Evolutionary conservation across 2,113 vertebrate species (phyloP).

Genomic region (Mionectes macconnelli): DNA sequence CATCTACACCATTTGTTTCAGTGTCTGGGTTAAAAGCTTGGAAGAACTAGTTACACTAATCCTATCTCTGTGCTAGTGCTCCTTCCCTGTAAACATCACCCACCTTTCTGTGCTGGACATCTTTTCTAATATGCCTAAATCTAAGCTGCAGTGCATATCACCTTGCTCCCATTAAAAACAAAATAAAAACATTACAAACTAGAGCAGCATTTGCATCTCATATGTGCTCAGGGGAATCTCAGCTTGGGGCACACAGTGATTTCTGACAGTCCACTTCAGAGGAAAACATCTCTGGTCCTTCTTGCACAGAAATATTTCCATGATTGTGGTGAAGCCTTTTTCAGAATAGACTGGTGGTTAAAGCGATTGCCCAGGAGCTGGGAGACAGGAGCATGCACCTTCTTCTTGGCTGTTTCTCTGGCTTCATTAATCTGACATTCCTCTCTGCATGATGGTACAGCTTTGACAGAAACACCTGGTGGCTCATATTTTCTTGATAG

Average conservation of each 20-base stretch:
- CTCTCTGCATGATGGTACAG: not conserved
- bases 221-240: not conserved
- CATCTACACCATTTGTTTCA: not conserved
- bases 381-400: not conserved
- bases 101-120: not conserved
- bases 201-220: not conserved
- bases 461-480: not conserved
- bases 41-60: not conserved
- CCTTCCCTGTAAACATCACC: not conserved
- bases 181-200: not conserved
- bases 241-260: not conserved
- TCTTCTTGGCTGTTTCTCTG: not conserved
- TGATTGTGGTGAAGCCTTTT: not conserved
- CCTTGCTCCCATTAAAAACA: not conserved
- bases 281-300: not conserved
- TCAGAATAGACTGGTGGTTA: not conserved
- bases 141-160: accelerated
- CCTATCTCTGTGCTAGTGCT: not conserved
- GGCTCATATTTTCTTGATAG: not conserved
- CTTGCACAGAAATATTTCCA: not conserved
- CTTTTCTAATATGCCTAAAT: not conserved
- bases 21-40: not conserved
- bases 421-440: not conserved
- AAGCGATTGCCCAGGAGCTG: not conserved
- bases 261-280: not conserved